Conservation (phyloP, 2,888 invertebrate species). For the Nycteola revayana region DNA sequence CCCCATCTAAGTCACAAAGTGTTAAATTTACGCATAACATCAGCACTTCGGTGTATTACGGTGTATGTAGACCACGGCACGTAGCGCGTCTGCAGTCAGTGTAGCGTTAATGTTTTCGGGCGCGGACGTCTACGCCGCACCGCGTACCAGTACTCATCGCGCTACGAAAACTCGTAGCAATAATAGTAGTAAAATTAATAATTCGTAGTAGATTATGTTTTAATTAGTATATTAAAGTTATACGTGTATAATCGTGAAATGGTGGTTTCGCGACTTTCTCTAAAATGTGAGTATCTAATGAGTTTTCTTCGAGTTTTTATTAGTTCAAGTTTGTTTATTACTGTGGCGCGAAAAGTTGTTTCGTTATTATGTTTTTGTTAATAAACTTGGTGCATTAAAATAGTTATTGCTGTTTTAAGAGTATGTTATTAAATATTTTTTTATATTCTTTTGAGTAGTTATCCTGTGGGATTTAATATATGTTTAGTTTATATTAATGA, state of each 20-base stretch:
- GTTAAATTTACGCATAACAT: constrained; percentile 36
- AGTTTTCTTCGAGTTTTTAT: constrained; percentile 20
- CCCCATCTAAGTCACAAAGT: constrained; percentile 34
- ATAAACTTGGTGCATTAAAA: no score
- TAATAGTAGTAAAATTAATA: no score
- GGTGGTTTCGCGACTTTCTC: constrained; percentile 11
- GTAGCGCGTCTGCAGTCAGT: constrained; percentile 42
- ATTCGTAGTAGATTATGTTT: no score
- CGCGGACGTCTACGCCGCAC: constrained; percentile 60
- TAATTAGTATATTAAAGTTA: constrained; percentile 3
- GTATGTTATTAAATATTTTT: no score
- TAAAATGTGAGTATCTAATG: constrained; percentile 25
- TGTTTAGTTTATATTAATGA: no score
- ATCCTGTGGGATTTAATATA: no score
- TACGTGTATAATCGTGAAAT: constrained; percentile 25
- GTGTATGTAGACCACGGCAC: constrained; percentile 12
- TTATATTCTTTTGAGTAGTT: no score
- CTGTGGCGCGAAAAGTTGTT: constrained; percentile 4
- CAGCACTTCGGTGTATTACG: constrained; percentile 20
- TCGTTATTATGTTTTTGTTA: constrained; percentile 1
- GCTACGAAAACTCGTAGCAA: constrained; percentile 12
- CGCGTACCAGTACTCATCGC: constrained; percentile 33
- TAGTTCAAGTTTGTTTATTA: constrained; percentile 22
- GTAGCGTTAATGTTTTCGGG: constrained; percentile 42
- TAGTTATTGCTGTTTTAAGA: no score